Evolutionary conservation across 2,797 vertebrate genomes (phyloP), one percentile per base, ranked within the genome.

Genomic region (Chromis chromis): DNA sequence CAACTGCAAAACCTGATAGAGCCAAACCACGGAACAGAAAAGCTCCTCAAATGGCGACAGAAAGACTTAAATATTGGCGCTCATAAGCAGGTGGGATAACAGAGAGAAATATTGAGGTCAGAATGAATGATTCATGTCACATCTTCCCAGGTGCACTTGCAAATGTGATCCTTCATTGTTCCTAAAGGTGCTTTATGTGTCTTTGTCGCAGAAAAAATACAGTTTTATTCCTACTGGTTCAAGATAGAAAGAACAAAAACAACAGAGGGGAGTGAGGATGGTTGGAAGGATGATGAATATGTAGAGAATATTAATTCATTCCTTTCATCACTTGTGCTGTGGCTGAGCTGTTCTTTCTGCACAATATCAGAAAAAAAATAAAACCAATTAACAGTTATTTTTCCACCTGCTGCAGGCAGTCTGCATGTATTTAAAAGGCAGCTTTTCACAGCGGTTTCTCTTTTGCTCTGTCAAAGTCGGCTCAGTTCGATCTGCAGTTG

Each of bases 391-490:
- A 25, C 19, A 12, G 11, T 50, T 44, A 12, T 50, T 5, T 70
- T 4, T 24, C 46, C 22, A 44, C 49, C 10, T 5, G 54, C 52
- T 53, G 42, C 16, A 70, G 70, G 33, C 28, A 5, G 31, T 28
- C 31, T 24, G 6, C 21, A 19, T 49, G 6, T 39, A 31, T 81
- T 44, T 64, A 24, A 64, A 79, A 22, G 19, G 22, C 21, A 31
- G 28, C 14, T 17, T 56, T n/a, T 40, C n/a, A 42, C 14, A 62
- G 12, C 4, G 9, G 17, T 36, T 67, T 60, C 65, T 75, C 44
- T 53, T 54, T 25, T 48, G 74, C 44, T 76, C 64, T 25, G 72
- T 85, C 57, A 50, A 52, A 0, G 24, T 39, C 25, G n/a, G 2
- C 33, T 64, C 62, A 40, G 48, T 48, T 8, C 1, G 8, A 50